Evolutionary conservation across 2,797 vertebrate genomes (phyloP).

Genomic region (Schizopygopsis pylzovi): DNA sequence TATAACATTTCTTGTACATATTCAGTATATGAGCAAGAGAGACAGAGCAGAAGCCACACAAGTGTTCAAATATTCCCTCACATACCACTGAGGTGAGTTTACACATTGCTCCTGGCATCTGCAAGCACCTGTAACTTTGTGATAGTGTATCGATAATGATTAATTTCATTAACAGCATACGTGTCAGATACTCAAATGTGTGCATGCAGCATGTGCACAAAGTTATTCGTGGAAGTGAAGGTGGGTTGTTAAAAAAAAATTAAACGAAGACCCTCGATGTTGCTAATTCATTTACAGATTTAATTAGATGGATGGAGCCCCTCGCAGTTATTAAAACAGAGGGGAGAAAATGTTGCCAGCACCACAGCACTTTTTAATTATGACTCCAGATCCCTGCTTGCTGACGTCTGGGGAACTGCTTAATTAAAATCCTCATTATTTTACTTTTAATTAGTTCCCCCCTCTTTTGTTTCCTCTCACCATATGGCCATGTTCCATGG

Average conservation of each 20-base stretch:
- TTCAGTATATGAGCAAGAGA: background rate
- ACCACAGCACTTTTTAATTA: constrained; percentile 87
- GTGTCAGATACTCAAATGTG: constrained; percentile 40
- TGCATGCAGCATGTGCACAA: constrained; percentile 54
- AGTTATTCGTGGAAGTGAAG: constrained; percentile 68
- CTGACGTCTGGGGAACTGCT: constrained; percentile 84
- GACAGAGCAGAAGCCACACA: constrained; percentile 6
- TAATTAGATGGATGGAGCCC: constrained; percentile 86
- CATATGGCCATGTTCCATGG: constrained; percentile 87
- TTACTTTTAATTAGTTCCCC: constrained; percentile 89
- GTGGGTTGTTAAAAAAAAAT: constrained; percentile 73
- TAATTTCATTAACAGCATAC: constrained; percentile 60
- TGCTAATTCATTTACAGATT: constrained; percentile 90
- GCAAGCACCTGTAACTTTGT: constrained; percentile 50
- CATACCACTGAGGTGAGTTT: constrained; percentile 33
- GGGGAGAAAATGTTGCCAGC: constrained; percentile 83
- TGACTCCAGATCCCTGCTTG: constrained; percentile 83
- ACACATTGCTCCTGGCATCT: constrained; percentile 38
- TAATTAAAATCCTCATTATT: constrained; percentile 91
- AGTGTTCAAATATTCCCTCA: background rate
- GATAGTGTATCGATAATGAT: constrained; percentile 64
- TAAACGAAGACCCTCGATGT: constrained; percentile 79
- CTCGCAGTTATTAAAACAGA: constrained; percentile 82
- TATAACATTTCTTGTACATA: background rate
- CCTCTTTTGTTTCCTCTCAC: constrained; percentile 85